Percentiles rank a stretch among this genome's conserved stretches.
These are phyloP conservation scores for Apodemia mormo DNA, from an alignment of 2,888 invertebrate genomes.

Conservation along the genomic window DNA sequence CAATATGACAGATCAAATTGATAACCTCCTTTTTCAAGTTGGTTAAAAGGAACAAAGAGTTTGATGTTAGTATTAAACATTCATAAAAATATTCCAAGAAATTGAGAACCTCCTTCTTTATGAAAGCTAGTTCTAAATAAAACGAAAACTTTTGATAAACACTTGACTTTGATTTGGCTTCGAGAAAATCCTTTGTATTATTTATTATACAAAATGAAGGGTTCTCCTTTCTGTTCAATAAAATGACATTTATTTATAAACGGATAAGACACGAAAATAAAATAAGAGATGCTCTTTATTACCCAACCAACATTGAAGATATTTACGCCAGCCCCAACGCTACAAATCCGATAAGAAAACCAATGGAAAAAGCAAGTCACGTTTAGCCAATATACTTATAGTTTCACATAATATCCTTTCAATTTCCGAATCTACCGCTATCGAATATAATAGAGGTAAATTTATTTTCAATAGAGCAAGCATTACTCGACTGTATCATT, in stretches of 20 bases:
- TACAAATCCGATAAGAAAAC: constrained; percentile 20
- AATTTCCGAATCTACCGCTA: constrained; percentile 28
- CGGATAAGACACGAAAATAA: constrained; percentile 17
- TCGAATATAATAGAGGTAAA: constrained; percentile 28
- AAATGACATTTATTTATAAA: neutral
- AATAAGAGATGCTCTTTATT: constrained; percentile 23
- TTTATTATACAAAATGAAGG: neutral
- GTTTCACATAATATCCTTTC: constrained; percentile 29
- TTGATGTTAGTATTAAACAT: no score
- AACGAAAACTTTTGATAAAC: constrained; percentile 29
- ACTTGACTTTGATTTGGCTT: constrained; percentile 20
- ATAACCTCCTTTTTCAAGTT: no score
- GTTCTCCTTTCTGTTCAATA: neutral
- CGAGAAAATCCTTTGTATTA: neutral
- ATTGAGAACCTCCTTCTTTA: no score
- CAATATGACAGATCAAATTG: no score
- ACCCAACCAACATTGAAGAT: constrained; percentile 18
- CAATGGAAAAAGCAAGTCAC: constrained; percentile 30
- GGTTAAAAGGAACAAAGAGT: no score
- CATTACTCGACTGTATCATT: constrained; percentile 34
- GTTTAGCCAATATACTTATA: constrained; percentile 28
- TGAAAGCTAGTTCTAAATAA: no score
- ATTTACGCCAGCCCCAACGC: constrained; percentile 20
- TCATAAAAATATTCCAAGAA: no score
- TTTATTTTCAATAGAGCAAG: constrained; percentile 35